Percentiles rank a stretch among this genome's conserved stretches.
phyloP scores from a whole-genome alignment of 2,797 vertebrate genomes.

The Pagetopsis macropterus region DNA sequence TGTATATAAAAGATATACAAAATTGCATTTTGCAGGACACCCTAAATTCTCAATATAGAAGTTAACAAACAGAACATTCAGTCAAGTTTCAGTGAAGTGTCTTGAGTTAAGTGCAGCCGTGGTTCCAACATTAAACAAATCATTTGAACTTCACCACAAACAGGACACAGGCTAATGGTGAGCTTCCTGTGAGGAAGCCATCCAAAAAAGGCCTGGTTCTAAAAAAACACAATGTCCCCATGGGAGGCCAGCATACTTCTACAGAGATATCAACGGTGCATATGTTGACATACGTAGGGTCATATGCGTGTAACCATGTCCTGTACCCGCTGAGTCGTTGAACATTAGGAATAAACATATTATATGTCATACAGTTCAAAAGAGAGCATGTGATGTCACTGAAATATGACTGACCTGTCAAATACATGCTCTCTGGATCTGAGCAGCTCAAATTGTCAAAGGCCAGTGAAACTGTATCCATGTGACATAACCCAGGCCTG shows the following conservation, averaged over 20 bases:
- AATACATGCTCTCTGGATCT: conserved; percentile 26
- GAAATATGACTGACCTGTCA: conserved; percentile 17
- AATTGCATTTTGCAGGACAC: too few relatives aligned
- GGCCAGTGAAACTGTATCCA: conserved; percentile 40
- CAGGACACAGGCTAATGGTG: background rate
- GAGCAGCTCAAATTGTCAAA: conserved; percentile 33
- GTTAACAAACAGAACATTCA: too few relatives aligned
- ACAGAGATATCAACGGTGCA: background rate
- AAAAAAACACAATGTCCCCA: background rate
- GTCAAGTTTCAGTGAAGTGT: too few relatives aligned
- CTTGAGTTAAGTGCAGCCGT: too few relatives aligned
- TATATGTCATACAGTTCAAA: background rate
- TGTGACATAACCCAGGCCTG: conserved; percentile 18
- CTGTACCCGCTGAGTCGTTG: background rate
- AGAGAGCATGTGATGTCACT: background rate
- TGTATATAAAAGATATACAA: too few relatives aligned
- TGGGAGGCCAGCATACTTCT: too few relatives aligned
- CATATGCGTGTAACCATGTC: background rate
- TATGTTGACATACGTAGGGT: background rate
- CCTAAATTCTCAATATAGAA: too few relatives aligned
- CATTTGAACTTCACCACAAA: background rate
- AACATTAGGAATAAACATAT: background rate
- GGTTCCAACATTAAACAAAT: too few relatives aligned
- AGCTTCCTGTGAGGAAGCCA: background rate
- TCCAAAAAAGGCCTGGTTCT: background rate